These are phyloP conservation scores for Phrynocephalus versicolor DNA, from an alignment of 2,113 vertebrate species.

Conservation along the genomic window DNA sequence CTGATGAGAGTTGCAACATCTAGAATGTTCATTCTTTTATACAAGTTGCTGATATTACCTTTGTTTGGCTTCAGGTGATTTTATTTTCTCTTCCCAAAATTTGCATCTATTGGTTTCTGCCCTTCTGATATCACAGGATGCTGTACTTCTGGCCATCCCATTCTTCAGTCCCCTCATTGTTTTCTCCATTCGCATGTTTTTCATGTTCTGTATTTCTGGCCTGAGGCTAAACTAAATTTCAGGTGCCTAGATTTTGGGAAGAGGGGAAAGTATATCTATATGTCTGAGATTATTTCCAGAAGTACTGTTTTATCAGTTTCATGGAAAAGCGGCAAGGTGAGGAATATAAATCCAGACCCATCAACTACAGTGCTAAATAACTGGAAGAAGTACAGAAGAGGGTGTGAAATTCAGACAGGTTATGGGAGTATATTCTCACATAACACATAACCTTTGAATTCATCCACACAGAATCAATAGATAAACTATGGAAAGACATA, in stretches of 20 bases:
- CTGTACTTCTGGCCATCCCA: slow-evolving; percentile 17
- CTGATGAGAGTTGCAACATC: no score
- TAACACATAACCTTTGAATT: no score
- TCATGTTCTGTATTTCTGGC: background rate
- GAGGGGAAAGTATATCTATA: no score
- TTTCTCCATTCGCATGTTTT: slow-evolving; percentile 35
- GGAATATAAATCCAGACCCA: slow-evolving; percentile 15
- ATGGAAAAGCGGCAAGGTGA: background rate
- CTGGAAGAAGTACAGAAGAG: slow-evolving; percentile 5
- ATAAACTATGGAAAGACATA: no score
- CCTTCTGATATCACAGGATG: slow-evolving; percentile 52
- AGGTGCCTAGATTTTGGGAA: background rate
- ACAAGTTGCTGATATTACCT: background rate
- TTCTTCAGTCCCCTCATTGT: slow-evolving; percentile 44
- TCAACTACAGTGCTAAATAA: slow-evolving; percentile 5
- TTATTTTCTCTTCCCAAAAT: slow-evolving; percentile 45
- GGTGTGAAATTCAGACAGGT: background rate
- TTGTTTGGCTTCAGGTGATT: slow-evolving; percentile 37
- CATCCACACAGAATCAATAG: no score
- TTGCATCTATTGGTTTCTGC: slow-evolving; percentile 42
- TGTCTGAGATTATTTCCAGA: background rate
- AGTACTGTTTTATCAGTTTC: background rate
- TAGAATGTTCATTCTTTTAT: background rate
- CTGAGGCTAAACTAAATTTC: background rate
- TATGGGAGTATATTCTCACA: background rate